phyloP scores from a whole-genome alignment of 2,888 invertebrate species.

The Schizotus pectinicornis region DNA sequence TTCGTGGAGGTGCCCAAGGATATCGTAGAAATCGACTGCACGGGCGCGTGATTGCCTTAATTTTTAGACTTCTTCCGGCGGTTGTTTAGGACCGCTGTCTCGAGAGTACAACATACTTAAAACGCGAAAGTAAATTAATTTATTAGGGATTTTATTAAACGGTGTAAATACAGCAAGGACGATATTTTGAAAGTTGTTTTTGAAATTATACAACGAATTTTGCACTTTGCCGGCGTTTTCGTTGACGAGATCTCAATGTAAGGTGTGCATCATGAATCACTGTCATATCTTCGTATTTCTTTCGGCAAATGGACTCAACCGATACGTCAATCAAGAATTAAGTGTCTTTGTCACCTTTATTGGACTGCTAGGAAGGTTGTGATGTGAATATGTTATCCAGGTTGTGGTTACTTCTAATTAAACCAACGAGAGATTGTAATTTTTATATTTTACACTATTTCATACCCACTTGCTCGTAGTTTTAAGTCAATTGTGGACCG shows the following conservation, averaged over 20 bases:
- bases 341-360: constrained; percentile 31
- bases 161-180: constrained; percentile 25
- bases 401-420: constrained; percentile 40
- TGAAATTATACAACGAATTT: constrained; percentile 37
- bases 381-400: constrained; percentile 41
- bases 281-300: constrained; percentile 27
- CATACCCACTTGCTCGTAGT: constrained; percentile 32
- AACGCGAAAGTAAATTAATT: constrained; percentile 35
- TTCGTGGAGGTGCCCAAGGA: constrained; percentile 99
- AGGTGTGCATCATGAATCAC: constrained; percentile 24
- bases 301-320: constrained; percentile 21
- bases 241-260: constrained; percentile 33
- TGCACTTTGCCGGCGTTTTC: constrained; percentile 27
- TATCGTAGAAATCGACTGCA: constrained; percentile 96
- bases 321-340: constrained; percentile 26
- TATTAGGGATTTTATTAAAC: constrained; percentile 28
- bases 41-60: constrained; percentile 72
- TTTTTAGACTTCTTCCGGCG: constrained; percentile 30
- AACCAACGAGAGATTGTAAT: constrained; percentile 26
- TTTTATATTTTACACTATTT: constrained; percentile 40
- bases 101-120: constrained; percentile 52
- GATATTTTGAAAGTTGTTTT: constrained; percentile 15
- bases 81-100: constrained; percentile 40
- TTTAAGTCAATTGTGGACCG: neutral
- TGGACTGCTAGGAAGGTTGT: constrained; percentile 40